phyloP scores from a whole-genome alignment of 2,113 vertebrate genomes.

The Peromyscus leucopus region DNA sequence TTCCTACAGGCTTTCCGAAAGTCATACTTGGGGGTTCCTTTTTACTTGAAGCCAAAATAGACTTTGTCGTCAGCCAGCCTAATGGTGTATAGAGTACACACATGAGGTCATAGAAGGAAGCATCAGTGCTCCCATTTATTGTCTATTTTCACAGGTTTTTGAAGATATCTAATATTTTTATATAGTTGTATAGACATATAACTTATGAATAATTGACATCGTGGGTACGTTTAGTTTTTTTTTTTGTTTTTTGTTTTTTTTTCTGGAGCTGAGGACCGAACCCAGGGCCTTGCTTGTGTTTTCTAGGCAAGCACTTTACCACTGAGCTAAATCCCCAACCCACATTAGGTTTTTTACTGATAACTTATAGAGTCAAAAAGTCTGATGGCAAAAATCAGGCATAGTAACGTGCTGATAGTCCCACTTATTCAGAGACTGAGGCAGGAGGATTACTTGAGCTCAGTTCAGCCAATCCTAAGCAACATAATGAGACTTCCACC shows the following conservation, averaged over 20 bases:
- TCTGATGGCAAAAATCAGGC: background rate
- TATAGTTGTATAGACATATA: background rate
- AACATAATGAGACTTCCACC: background rate
- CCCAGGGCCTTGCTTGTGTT: too few species aligned
- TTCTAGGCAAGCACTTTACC: too few species aligned
- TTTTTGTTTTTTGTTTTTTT: too few species aligned
- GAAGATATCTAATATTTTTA: background rate
- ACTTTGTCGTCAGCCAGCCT: background rate
- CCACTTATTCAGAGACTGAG: background rate
- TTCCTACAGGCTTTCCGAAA: background rate
- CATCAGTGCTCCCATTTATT: background rate
- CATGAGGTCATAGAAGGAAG: background rate
- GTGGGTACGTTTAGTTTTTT: background rate
- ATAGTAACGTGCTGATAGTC: background rate
- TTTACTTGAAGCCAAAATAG: background rate
- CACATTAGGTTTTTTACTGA: background rate
- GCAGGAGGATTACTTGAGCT: background rate
- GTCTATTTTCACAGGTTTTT: conserved; percentile 22
- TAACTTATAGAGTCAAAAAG: conserved; percentile 17
- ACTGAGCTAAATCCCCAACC: too few species aligned
- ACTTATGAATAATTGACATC: conserved; percentile 23
- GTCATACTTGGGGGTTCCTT: background rate
- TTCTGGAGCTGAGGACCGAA: too few species aligned
- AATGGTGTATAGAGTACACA: background rate
- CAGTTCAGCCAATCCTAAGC: background rate